Evolutionary conservation across 1,140 invertebrate genomes (phyloP).

Genomic region (Zophobas atratus): DNA sequence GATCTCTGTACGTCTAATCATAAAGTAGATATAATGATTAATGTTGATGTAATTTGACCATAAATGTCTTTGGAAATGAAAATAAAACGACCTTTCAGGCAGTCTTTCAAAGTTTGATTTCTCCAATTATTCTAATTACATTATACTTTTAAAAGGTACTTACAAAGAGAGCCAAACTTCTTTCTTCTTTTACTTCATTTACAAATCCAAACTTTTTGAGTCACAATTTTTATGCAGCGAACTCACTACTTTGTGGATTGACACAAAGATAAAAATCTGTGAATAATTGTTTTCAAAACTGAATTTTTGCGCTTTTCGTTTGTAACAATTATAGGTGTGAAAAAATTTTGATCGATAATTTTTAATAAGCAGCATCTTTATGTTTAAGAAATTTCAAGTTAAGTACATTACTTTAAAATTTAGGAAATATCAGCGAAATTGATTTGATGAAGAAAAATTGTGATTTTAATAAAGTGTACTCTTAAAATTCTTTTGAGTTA

Average conservation of each 20-base stretch:
- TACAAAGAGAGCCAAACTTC: slow-evolving; percentile 35
- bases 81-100: slow-evolving; percentile 36
- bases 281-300: too few relatives aligned
- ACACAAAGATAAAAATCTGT: too few relatives aligned
- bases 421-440: neutral
- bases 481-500: slow-evolving; percentile 3
- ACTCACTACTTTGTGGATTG: too few relatives aligned
- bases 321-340: neutral
- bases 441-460: neutral
- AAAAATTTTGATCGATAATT: neutral
- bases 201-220: slow-evolving; percentile 30
- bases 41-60: slow-evolving; percentile 32
- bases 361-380: too few relatives aligned
- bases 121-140: slow-evolving; percentile 40
- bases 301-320: too few relatives aligned
- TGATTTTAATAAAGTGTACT: slow-evolving; percentile 24
- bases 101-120: slow-evolving; percentile 35
- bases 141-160: slow-evolving; percentile 45
- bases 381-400: too few relatives aligned
- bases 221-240: neutral
- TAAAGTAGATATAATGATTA: slow-evolving; percentile 4
- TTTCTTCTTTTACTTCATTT: slow-evolving; percentile 34
- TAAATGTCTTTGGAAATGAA: slow-evolving; percentile 35
- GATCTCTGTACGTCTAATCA: neutral
- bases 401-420: too few relatives aligned